Percentiles rank a stretch among this genome's conserved stretches.
Conservation (phyloP, 2,113 vertebrate species). For the Candoia aspera region DNA sequence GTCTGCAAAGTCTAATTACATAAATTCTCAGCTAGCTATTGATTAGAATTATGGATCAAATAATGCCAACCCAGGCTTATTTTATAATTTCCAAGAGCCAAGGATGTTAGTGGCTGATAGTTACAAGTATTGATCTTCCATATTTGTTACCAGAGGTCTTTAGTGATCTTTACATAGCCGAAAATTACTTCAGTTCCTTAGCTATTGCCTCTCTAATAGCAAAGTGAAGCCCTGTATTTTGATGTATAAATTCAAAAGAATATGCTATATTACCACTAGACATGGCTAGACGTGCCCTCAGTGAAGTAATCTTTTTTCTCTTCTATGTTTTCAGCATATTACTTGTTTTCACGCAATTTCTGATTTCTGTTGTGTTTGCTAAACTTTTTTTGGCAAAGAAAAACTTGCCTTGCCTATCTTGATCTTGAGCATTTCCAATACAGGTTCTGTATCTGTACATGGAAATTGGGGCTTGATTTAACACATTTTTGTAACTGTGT, state of each 20-base stretch:
- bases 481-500: not conserved
- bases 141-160: not conserved
- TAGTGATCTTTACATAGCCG: not conserved
- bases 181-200: not conserved
- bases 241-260: not conserved
- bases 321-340: not conserved
- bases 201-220: not conserved
- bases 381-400: not conserved
- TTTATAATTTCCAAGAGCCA: not conserved
- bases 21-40: not conserved
- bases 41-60: not conserved
- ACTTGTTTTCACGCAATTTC: not conserved
- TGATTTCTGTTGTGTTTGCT: not conserved
- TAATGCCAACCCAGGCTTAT: not conserved
- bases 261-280: not conserved
- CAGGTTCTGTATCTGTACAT: not conserved
- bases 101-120: not conserved
- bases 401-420: not conserved
- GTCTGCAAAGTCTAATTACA: not conserved
- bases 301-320: not conserved
- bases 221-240: not conserved
- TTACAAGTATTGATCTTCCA: not conserved
- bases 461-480: not conserved
- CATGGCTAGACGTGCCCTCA: not conserved
- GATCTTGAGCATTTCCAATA: not conserved